A percentile compares a stretch with the other conserved stretches of the same genome.
Evolutionary conservation across 1,140 invertebrate species (phyloP).

Genomic region (Aphelenchoides fujianensis): DNA sequence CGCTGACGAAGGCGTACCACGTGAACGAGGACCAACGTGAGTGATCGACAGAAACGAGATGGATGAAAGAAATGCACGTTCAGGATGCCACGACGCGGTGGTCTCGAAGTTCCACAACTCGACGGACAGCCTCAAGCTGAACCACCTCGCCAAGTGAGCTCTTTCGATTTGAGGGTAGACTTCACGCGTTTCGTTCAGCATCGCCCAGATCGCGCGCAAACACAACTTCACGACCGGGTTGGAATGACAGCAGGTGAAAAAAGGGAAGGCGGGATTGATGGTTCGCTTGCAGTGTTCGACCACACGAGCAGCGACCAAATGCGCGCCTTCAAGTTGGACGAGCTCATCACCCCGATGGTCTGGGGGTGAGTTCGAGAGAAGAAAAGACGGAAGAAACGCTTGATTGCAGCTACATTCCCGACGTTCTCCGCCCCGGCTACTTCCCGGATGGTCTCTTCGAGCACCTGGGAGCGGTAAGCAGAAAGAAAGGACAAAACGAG

Average conservation of each 20-base stretch:
- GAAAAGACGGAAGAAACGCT: too few relatives aligned
- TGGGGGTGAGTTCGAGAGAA: slow-evolving; percentile 36
- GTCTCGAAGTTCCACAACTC: slow-evolving; percentile 30
- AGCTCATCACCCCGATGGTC: slow-evolving; percentile 44
- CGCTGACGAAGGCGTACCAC: slow-evolving; percentile 64
- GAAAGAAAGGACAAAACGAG: neutral
- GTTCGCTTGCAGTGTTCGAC: slow-evolving; percentile 53
- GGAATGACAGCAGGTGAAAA: too few relatives aligned
- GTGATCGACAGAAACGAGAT: too few relatives aligned
- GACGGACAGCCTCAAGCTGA: slow-evolving; percentile 45
- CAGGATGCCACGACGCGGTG: slow-evolving; percentile 32
- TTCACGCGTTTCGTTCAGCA: slow-evolving; percentile 40
- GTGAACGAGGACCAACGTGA: slow-evolving; percentile 41
- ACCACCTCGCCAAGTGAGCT: slow-evolving; percentile 43
- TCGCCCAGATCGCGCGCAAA: slow-evolving; percentile 44
- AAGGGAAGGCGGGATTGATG: slow-evolving; percentile 33
- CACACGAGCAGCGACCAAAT: slow-evolving; percentile 13
- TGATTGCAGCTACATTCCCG: slow-evolving; percentile 29
- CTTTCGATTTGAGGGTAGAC: neutral
- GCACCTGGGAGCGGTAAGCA: slow-evolving; percentile 37
- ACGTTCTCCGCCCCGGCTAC: slow-evolving; percentile 42
- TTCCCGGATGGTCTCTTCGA: slow-evolving; percentile 46
- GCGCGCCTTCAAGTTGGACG: slow-evolving; percentile 25
- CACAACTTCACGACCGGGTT: slow-evolving; percentile 42
- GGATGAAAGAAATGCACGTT: too few relatives aligned